phyloP scores from a whole-genome alignment of 2,797 vertebrate species.

The Gymnothorax javanicus region DNA sequence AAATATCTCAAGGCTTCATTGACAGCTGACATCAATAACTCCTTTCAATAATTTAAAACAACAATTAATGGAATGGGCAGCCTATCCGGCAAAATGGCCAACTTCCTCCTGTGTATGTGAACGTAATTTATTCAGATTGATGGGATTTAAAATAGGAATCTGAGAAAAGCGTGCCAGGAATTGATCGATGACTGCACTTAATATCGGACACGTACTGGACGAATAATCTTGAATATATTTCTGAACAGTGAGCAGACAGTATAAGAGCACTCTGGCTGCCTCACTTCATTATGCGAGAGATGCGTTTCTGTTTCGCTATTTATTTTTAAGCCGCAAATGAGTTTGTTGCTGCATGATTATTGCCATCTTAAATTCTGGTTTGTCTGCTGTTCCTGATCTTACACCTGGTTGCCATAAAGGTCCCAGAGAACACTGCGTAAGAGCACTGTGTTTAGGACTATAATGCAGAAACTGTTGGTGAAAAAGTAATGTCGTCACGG shows the following conservation, averaged over 20 bases:
- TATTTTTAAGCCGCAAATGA: background rate
- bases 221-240: constrained; percentile 6
- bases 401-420: background rate
- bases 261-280: background rate
- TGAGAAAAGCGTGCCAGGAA: background rate
- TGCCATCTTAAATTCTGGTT: background rate
- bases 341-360: background rate
- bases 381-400: background rate
- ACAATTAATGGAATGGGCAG: background rate
- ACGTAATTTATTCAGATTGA: background rate
- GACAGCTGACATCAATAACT: background rate
- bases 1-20: background rate
- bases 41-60: constrained; percentile 7
- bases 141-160: background rate
- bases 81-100: background rate
- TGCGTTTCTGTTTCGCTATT: background rate
- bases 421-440: background rate
- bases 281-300: background rate
- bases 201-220: background rate
- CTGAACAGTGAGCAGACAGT: background rate
- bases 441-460: background rate
- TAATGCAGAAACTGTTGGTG: background rate
- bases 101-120: background rate
- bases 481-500: too few relatives aligned
- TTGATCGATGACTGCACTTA: constrained; percentile 3